phyloP scores from a whole-genome alignment of 2,113 vertebrate species.

The Vombatus ursinus region DNA sequence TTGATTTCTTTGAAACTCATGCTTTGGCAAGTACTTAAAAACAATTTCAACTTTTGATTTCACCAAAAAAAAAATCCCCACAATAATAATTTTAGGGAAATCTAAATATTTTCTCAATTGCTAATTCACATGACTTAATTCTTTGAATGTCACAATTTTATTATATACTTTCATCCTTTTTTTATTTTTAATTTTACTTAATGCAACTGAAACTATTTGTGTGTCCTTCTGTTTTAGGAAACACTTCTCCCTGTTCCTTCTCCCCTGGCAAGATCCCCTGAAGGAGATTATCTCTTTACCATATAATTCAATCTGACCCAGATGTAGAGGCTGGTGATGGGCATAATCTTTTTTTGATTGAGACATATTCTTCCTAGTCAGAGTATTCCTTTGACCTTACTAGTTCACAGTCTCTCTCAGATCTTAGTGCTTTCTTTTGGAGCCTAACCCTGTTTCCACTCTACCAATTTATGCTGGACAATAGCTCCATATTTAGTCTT shows the following conservation, averaged over 20 bases:
- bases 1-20: neutral
- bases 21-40: neutral
- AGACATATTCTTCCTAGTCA: neutral
- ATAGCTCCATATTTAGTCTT: constrained; percentile 14
- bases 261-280: neutral
- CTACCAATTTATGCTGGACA: neutral
- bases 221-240: neutral
- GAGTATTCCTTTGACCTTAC: neutral
- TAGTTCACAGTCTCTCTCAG: neutral
- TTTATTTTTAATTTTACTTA: neutral
- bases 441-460: neutral
- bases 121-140: neutral
- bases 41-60: neutral
- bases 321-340: neutral
- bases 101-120: constrained; percentile 25
- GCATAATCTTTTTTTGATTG: neutral
- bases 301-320: neutral
- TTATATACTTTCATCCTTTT: neutral
- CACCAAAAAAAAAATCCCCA: neutral
- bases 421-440: neutral
- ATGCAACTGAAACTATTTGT: constrained; percentile 15
- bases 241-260: neutral
- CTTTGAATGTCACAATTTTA: neutral
- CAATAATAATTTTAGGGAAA: constrained; percentile 14
- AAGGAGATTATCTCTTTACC: neutral